Conservation (phyloP, 2,888 invertebrate genomes). For the Keiferia lycopersicella region DNA sequence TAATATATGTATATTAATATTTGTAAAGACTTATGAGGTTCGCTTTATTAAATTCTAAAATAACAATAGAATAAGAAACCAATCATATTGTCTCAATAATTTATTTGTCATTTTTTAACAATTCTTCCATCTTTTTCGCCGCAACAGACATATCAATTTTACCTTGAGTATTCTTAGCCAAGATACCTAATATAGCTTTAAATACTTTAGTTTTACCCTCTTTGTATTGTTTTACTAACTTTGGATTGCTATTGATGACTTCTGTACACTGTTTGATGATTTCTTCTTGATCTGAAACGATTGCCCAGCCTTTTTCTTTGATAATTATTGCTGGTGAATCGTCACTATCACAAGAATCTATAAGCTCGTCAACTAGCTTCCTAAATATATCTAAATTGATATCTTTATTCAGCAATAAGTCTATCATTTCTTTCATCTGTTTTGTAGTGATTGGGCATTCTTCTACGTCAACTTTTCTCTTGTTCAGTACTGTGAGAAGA, state of each 20-base stretch:
- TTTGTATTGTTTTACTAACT: constrained; percentile 84
- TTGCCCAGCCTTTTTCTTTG: constrained; percentile 82
- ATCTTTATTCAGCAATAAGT: constrained; percentile 79
- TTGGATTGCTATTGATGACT: constrained; percentile 84
- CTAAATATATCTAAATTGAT: constrained; percentile 84
- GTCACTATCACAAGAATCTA: constrained; percentile 48
- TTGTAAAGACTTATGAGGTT: too few species aligned
- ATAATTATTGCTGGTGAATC: constrained; percentile 75
- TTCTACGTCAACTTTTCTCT: constrained; percentile 79
- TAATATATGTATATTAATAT: too few species aligned
- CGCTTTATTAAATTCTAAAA: too few species aligned
- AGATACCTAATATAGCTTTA: constrained; percentile 83
- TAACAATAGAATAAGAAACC: not conserved
- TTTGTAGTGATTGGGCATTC: constrained; percentile 76
- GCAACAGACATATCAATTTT: constrained; percentile 86
- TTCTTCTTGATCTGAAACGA: constrained; percentile 82
- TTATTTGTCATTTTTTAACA: constrained; percentile 75
- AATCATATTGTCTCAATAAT: constrained; percentile 15
- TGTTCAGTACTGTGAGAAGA: constrained; percentile 84
- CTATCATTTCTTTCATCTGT: constrained; percentile 83
- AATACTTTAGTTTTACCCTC: constrained; percentile 86
- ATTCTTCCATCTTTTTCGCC: constrained; percentile 81
- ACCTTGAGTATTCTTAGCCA: constrained; percentile 81
- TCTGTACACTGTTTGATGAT: constrained; percentile 83
- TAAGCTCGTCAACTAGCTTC: constrained; percentile 59